Conservation (phyloP, 2,888 invertebrate species). For the Lamproptera curius region DNA sequence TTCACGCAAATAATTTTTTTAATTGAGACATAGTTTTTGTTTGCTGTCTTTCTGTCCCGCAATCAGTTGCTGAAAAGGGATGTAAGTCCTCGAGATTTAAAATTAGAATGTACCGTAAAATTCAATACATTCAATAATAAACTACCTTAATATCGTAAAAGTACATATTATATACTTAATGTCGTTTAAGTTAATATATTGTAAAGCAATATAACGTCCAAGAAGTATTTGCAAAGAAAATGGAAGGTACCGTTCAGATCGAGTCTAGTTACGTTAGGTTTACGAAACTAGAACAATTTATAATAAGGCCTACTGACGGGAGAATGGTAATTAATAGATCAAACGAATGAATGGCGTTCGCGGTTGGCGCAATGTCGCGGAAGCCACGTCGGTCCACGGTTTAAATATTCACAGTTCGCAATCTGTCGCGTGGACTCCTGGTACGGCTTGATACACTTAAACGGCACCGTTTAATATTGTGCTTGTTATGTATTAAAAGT, state of each 20-base stretch:
- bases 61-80: no score
- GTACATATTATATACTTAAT: no score
- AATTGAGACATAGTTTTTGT: no score
- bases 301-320: slow-evolving; percentile 10
- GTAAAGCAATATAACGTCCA: no score
- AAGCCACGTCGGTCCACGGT: slow-evolving; percentile 16
- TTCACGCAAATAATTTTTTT: no score
- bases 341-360: slow-evolving; percentile 25
- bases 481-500: not conserved
- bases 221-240: not conserved
- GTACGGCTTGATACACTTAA: slow-evolving; percentile 12
- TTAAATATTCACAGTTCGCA: slow-evolving; percentile 18
- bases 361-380: slow-evolving; percentile 25
- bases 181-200: no score
- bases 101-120: no score
- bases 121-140: no score
- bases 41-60: no score
- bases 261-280: not conserved
- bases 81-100: no score
- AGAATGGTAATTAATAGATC: slow-evolving; percentile 32
- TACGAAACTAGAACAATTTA: slow-evolving; percentile 15
- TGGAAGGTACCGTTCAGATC: not conserved
- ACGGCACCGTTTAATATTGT: not conserved
- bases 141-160: no score
- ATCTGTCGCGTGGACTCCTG: slow-evolving; percentile 17